Conservation (phyloP, 2,113 vertebrate genomes). For the Istiophorus platypterus region DNA sequence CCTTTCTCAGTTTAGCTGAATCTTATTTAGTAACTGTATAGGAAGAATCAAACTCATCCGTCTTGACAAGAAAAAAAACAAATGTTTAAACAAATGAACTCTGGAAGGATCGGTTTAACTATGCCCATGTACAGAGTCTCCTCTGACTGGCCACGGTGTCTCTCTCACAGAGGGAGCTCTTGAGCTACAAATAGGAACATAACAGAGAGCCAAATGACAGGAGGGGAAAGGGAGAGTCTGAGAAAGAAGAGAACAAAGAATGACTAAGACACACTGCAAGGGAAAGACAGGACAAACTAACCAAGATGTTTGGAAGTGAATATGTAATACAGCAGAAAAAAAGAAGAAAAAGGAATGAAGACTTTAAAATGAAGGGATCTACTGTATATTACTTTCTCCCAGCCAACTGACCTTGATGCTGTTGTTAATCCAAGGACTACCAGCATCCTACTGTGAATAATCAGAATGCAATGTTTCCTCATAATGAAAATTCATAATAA, state of each 20-base stretch:
- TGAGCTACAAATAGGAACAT: constrained; percentile 72
- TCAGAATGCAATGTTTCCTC: background rate
- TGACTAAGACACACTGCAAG: constrained; percentile 22
- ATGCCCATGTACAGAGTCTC: constrained; percentile 13
- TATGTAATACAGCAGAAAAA: constrained; percentile 6
- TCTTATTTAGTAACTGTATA: background rate
- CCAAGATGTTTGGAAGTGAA: background rate
- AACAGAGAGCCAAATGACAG: constrained; percentile 35
- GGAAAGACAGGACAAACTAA: constrained; percentile 5
- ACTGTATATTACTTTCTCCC: background rate
- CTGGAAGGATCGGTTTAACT: constrained; percentile 36
- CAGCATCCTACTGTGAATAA: background rate
- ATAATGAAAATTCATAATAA: background rate
- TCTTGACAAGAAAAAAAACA: background rate
- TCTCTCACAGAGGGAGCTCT: constrained; percentile 84
- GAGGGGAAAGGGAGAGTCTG: constrained; percentile 25
- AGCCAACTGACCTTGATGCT: constrained; percentile 34
- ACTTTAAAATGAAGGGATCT: background rate
- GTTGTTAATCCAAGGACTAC: constrained; percentile 1
- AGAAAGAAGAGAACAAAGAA: constrained; percentile 29
- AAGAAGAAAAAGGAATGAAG: background rate
- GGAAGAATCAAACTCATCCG: background rate
- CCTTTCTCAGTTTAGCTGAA: background rate
- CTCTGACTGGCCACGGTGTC: constrained; percentile 44
- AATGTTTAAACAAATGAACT: background rate